Evolutionary conservation across 30 jellyfish, hydroid and myxozoan genomes (phyloP).

Genomic region (Hydractinia echinata): DNA sequence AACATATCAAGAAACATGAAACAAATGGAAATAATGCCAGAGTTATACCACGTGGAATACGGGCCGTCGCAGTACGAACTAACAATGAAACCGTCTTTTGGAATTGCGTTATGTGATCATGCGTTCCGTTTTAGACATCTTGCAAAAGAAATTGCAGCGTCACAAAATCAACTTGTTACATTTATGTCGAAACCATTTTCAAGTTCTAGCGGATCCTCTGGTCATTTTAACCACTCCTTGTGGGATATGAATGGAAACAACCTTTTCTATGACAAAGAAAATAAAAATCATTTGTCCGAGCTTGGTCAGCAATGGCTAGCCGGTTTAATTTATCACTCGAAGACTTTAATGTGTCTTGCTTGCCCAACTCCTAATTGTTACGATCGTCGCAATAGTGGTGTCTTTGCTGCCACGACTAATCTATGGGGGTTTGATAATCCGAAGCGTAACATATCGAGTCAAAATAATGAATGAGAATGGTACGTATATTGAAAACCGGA

Average conservation of each 20-base stretch:
- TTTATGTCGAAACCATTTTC: slow-evolving; percentile 29
- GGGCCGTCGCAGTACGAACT: slow-evolving; percentile 33
- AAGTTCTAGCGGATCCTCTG: slow-evolving; percentile 21
- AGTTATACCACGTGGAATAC: slow-evolving; percentile 12
- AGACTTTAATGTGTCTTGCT: slow-evolving; percentile 13
- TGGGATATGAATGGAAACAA: slow-evolving; percentile 17
- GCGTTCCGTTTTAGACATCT: slow-evolving; percentile 17
- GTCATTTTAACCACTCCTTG: slow-evolving; percentile 38
- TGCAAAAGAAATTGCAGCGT: slow-evolving; percentile 11
- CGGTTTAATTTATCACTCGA: slow-evolving; percentile 22
- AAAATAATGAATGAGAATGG: neutral
- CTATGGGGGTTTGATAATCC: slow-evolving; percentile 23
- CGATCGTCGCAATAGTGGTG: neutral
- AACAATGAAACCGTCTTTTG: slow-evolving; percentile 25
- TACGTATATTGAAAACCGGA: slow-evolving; percentile 20
- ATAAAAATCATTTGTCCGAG: neutral
- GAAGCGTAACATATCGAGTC: slow-evolving; percentile 15
- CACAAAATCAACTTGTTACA: slow-evolving; percentile 7
- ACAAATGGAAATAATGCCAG: slow-evolving; percentile 23
- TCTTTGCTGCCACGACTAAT: slow-evolving; percentile 6
- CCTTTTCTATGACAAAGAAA: neutral
- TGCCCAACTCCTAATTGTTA: slow-evolving; percentile 34
- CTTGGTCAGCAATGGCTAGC: slow-evolving; percentile 30
- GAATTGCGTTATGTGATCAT: slow-evolving; percentile 17
- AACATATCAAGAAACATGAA: slow-evolving; percentile 23